Percentiles rank a stretch among this genome's conserved stretches.
These are phyloP conservation scores for Andrena fulva DNA, from an alignment of 2,888 invertebrate genomes.

Conservation along the genomic window DNA sequence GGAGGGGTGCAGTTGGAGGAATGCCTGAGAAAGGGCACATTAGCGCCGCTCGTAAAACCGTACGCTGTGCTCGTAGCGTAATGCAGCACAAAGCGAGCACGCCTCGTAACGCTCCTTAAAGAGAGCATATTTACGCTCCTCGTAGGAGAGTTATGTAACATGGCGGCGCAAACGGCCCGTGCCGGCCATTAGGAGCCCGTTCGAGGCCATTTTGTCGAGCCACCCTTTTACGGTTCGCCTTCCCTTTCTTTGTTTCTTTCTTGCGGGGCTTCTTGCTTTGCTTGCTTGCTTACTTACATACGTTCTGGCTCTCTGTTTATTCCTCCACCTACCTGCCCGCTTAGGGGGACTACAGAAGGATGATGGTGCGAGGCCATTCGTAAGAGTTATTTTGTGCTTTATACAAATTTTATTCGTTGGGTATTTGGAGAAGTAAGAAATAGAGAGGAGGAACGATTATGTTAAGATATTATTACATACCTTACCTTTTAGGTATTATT, in stretches of 20 bases:
- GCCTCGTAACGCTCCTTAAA: conserved; percentile 59
- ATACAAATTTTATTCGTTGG: too few relatives aligned
- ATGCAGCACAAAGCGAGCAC: conserved; percentile 51
- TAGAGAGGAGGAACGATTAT: background rate
- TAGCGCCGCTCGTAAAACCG: conserved; percentile 80
- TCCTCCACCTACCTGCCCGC: conserved; percentile 11
- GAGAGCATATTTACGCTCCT: conserved; percentile 62
- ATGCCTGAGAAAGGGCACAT: conserved; percentile 76
- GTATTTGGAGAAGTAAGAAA: too few relatives aligned
- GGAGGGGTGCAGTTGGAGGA: conserved; percentile 65
- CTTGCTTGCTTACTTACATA: background rate
- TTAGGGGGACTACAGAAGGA: background rate
- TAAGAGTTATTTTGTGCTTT: too few relatives aligned
- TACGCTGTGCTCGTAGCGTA: conserved; percentile 66
- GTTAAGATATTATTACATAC: too few relatives aligned
- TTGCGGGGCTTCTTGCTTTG: conserved; percentile 12
- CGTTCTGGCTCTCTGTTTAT: background rate
- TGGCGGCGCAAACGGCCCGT: conserved; percentile 62
- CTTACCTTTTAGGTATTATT: too few relatives aligned
- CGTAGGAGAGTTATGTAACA: conserved; percentile 68
- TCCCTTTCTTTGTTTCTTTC: conserved; percentile 27
- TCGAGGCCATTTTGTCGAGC: conserved; percentile 61
- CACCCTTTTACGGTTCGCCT: conserved; percentile 44
- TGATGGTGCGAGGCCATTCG: background rate
- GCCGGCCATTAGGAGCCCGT: conserved; percentile 62